A percentile compares a stretch with the other conserved stretches of the same genome.
Conservation (phyloP, 2,797 vertebrate species). For the Mus caroli region DNA sequence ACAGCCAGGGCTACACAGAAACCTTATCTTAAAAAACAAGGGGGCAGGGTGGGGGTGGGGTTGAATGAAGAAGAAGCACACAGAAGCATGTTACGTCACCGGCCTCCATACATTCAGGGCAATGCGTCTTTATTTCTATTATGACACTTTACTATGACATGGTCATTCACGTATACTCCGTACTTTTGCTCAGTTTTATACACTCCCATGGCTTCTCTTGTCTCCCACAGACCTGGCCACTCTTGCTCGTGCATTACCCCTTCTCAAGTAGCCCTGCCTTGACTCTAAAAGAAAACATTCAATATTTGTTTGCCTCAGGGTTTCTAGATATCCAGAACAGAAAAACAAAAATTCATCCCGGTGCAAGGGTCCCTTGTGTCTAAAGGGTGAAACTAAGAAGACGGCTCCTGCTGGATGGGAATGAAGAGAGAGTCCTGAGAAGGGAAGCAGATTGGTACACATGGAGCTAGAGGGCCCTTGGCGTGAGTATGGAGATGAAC, state of each 20-base stretch:
- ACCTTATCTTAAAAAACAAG: background rate
- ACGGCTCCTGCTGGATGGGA: background rate
- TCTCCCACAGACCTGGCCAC: background rate
- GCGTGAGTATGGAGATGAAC: background rate
- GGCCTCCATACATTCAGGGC: too few species aligned
- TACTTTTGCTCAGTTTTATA: background rate
- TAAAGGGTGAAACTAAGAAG: background rate
- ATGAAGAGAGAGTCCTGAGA: background rate
- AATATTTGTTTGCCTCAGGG: background rate
- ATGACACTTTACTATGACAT: background rate
- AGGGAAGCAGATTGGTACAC: background rate
- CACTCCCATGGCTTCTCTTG: background rate
- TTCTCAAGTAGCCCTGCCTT: too few species aligned
- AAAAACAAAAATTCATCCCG: background rate
- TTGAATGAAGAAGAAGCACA: too few species aligned
- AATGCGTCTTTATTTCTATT: too few species aligned
- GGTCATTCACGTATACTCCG: background rate
- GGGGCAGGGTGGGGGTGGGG: too few species aligned
- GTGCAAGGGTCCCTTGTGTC: background rate
- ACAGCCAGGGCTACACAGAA: background rate
- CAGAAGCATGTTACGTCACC: too few species aligned
- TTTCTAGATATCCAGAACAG: slow-evolving; percentile 13
- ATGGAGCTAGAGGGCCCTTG: background rate
- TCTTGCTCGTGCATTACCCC: too few species aligned
- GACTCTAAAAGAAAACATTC: background rate